Conservation (phyloP, 2,888 invertebrate genomes). For the Ryuthela nishihirai region DNA sequence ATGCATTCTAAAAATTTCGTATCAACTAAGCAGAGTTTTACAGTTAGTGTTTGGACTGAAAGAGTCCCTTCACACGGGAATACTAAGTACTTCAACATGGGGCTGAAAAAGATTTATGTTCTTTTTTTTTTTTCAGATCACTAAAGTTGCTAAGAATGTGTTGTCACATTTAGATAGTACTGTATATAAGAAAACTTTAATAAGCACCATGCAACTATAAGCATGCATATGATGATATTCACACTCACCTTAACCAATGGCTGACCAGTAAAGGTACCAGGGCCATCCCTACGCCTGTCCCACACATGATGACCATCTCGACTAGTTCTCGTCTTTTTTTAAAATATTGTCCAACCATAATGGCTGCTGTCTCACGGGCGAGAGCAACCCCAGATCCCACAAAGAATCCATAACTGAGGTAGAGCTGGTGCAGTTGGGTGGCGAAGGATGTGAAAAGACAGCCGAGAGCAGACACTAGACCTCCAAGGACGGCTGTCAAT, state of each 20-base stretch:
- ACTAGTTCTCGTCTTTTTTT: constrained; percentile 80
- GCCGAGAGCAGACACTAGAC: constrained; percentile 76
- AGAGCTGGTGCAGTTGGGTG: constrained; percentile 76
- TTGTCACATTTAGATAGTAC: too few relatives aligned
- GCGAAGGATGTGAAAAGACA: constrained; percentile 89
- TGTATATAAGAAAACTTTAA: too few relatives aligned
- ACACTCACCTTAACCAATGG: constrained; percentile 27
- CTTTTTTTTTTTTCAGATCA: too few relatives aligned
- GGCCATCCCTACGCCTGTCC: constrained; percentile 26
- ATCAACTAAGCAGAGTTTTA: too few relatives aligned
- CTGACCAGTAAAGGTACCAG: constrained; percentile 21
- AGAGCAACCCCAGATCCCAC: constrained; percentile 80
- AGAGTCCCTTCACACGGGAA: too few relatives aligned
- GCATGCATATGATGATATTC: too few relatives aligned
- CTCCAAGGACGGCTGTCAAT: constrained; percentile 78
- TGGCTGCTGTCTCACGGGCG: constrained; percentile 77
- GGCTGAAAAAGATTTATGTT: too few relatives aligned
- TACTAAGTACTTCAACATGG: too few relatives aligned
- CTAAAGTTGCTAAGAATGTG: too few relatives aligned
- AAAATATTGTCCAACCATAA: constrained; percentile 87
- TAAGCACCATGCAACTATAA: too few relatives aligned
- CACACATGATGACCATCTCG: constrained; percentile 64
- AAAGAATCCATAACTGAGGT: constrained; percentile 66
- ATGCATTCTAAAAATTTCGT: too few relatives aligned
- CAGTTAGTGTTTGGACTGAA: too few relatives aligned